Percentiles rank a stretch among this genome's conserved stretches.
Conservation (phyloP, 2,113 vertebrate species). For the human (Homo sapiens) region GRCh38 chr13:74507001-74507500, state of each 20-base stretch:
- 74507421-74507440: too few relatives aligned
- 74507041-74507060: background rate
- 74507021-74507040: background rate
- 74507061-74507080: background rate
- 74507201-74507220: background rate
- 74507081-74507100: background rate
- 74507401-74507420: too few relatives aligned
- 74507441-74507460: too few relatives aligned
- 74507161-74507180: background rate
- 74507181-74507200: background rate
- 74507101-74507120: conserved; percentile 20
- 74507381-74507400: too few relatives aligned
- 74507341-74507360: too few relatives aligned
- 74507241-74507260: background rate
- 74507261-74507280: background rate
- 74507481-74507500: too few relatives aligned
- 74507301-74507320: background rate
- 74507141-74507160: background rate
- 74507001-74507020: background rate
- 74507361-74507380: too few relatives aligned
- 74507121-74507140: background rate
- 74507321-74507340: too few relatives aligned
- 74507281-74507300: background rate
- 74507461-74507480: too few relatives aligned
- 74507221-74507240: background rate